A percentile compares a stretch with the other conserved stretches of the same genome.
phyloP scores from a whole-genome alignment of 2,797 vertebrate genomes.

The Myiotriccus ornatus region DNA sequence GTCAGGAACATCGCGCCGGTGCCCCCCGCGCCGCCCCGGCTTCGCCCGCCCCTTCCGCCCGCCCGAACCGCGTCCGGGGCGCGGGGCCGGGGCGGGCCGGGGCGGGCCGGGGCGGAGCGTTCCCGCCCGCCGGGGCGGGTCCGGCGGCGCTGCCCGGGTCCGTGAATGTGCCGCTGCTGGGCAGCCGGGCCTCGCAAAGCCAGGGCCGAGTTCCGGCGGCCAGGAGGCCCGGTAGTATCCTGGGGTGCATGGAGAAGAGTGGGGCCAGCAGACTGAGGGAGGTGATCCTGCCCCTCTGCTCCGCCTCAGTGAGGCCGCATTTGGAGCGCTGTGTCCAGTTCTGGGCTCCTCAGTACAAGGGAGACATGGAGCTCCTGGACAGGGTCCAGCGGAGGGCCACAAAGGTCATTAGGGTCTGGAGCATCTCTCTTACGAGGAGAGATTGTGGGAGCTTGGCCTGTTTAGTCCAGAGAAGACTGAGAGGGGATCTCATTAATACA shows the following conservation, averaged over 20 bases:
- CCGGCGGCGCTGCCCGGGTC: accelerated
- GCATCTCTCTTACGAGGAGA: not conserved
- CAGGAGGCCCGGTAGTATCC: accelerated
- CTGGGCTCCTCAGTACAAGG: accelerated
- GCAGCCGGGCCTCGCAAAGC: accelerated
- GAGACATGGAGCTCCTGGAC: not conserved
- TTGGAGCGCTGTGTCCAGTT: not conserved
- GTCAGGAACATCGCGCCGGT: not conserved
- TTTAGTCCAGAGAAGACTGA: not conserved
- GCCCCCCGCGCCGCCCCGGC: not conserved
- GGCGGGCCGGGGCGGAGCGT: not conserved
- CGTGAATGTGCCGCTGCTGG: accelerated
- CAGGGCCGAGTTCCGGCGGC: accelerated
- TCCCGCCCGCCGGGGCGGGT: not conserved
- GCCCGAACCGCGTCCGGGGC: not conserved
- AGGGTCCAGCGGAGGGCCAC: no score
- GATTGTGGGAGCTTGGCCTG: not conserved
- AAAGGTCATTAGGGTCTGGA: not conserved
- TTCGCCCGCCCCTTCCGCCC: not conserved
- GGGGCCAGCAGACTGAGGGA: not conserved
- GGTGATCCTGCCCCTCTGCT: not conserved
- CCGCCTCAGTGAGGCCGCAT: not conserved
- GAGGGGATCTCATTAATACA: not conserved
- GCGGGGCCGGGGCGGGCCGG: not conserved
- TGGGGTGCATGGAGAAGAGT: not conserved